Evolutionary conservation across 1,140 invertebrate genomes (phyloP), one percentile per base, ranked within the genome.

Genomic region (Drosophila pseudoobscura): DNA sequence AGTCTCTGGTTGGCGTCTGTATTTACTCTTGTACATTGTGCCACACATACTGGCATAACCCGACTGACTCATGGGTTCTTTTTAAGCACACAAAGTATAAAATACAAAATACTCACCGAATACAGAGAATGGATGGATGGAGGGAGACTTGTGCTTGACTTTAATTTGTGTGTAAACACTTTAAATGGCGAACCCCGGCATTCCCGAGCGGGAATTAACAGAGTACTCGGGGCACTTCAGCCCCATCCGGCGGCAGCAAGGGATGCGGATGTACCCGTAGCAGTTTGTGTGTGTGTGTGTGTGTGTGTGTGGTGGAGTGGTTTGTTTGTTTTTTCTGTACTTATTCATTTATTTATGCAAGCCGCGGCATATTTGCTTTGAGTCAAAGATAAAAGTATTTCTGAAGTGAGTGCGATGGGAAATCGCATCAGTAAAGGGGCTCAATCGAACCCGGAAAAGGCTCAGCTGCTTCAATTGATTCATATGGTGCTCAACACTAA

Each of bases 81-180:
- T 73, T 50, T 52, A 13, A 57, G 43, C 54, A 26, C 57, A 35
- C 54, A 53, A 61, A 61, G 52, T 63, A 66, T 66, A 52, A 56
- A 71, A 72, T 59, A 55, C 69, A 17, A 64, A 57, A 60, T 60
- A 58, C 51, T 58, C 54, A 45, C 60, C 50, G 43, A 62, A 17
- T 11, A n/a, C 24, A 45, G 22, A 13, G 6, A n/a, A 9, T 9
- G 31, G 3, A 9, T 31, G 31, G 20, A 5, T 51, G 51, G 26
- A 0, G 8, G 51, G 51, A 35, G 49, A 57, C 64, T 69, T 69
- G 65, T 70, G 79, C 79, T 80, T 80, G 80, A 87, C 82, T 85
- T 85, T 87, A 85, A 85, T 85, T 85, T 87, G 73, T 75, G 82
- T 82, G 82, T 82, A 87, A 87, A 87, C 83, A 87, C 83, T 88